Conservation (phyloP, 2,113 vertebrate genomes). For the Zosterops lateralis region DNA sequence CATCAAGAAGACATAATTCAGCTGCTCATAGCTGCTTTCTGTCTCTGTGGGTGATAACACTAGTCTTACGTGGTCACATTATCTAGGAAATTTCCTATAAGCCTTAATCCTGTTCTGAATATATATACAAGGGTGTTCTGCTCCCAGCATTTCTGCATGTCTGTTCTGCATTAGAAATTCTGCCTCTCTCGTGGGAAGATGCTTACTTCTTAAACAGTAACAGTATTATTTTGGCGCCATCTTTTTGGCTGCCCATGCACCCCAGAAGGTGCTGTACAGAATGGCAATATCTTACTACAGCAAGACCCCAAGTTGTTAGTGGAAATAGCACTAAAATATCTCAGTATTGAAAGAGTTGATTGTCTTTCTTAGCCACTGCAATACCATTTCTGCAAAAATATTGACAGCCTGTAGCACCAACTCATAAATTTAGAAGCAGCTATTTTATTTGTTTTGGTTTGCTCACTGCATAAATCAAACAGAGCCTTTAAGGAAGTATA, state of each 20-base stretch:
- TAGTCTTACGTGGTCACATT: neutral
- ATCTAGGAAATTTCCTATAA: neutral
- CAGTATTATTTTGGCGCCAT: neutral
- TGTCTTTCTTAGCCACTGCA: neutral
- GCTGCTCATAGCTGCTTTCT: neutral
- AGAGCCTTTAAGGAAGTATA: conserved; percentile 23
- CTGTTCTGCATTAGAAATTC: neutral
- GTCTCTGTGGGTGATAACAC: neutral
- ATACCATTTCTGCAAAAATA: conserved; percentile 20
- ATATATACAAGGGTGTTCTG: neutral
- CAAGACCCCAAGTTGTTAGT: neutral
- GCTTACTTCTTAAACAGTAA: neutral
- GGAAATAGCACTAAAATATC: neutral
- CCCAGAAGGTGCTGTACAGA: neutral
- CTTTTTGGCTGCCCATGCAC: neutral
- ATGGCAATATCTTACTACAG: neutral
- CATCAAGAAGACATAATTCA: neutral
- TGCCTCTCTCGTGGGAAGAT: neutral
- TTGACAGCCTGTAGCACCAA: neutral
- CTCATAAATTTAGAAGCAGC: conserved; percentile 1
- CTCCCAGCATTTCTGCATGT: neutral
- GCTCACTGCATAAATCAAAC: conserved; percentile 21
- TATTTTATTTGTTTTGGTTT: conserved; percentile 23
- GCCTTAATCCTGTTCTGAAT: neutral
- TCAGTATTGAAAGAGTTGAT: neutral